phyloP scores from a whole-genome alignment of 1,140 invertebrate genomes.

The Zaprionus inermis region DNA sequence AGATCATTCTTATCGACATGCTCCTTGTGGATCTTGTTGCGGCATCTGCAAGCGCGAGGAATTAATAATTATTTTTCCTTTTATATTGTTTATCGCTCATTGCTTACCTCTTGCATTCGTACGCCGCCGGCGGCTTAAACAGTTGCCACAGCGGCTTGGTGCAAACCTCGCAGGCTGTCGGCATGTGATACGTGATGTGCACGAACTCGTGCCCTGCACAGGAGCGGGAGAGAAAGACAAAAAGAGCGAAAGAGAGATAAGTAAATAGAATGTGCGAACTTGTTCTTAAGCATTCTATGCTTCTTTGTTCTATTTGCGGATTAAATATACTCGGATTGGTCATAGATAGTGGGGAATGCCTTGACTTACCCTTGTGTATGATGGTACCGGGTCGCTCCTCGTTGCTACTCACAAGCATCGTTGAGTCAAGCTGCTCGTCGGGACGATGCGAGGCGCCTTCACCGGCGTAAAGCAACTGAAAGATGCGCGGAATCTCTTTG shows the following conservation, averaged over 20 bases:
- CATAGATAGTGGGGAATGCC: too few relatives aligned
- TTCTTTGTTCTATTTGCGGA: not conserved
- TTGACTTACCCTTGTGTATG: slow-evolving; percentile 89
- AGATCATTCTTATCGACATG: slow-evolving; percentile 94
- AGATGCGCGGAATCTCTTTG: slow-evolving; percentile 99
- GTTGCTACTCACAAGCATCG: slow-evolving; percentile 84
- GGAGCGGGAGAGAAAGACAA: slow-evolving; percentile 8
- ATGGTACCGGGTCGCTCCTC: slow-evolving; percentile 91
- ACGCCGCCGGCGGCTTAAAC: slow-evolving; percentile 97
- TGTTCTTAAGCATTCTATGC: too few relatives aligned
- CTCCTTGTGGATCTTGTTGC: slow-evolving; percentile 98
- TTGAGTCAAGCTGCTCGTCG: slow-evolving; percentile 87
- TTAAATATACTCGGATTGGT: too few relatives aligned
- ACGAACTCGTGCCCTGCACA: slow-evolving; percentile 95
- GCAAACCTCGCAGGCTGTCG: slow-evolving; percentile 98
- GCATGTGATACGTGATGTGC: slow-evolving; percentile 98
- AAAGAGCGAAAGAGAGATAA: not conserved
- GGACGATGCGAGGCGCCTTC: slow-evolving; percentile 96
- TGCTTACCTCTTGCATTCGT: slow-evolving; percentile 95
- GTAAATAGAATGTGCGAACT: not conserved
- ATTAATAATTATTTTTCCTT: not conserved
- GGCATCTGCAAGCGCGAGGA: slow-evolving; percentile 88
- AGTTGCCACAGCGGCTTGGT: slow-evolving; percentile 98
- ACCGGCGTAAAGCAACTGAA: slow-evolving; percentile 97
- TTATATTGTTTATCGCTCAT: not conserved